Conservation (phyloP, 92 coral and sea anemone species). For the Palythoa heliodiscus region DNA sequence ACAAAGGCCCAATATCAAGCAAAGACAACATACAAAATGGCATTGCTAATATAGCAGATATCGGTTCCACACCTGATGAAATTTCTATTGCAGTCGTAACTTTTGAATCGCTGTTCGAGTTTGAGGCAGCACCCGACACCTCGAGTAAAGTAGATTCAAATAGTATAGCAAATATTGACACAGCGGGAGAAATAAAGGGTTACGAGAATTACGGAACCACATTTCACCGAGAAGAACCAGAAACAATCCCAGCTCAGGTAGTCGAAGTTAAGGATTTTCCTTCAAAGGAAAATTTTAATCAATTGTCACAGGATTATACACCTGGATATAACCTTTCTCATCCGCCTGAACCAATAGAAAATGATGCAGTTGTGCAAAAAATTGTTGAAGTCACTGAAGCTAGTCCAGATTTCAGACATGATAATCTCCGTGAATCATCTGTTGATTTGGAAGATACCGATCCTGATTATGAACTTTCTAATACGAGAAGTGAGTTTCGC, state of each 20-base stretch:
- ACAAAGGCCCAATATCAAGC: constrained; percentile 2
- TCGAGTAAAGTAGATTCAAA: background rate
- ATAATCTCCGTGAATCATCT: background rate
- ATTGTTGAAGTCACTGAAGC: background rate
- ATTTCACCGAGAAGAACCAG: background rate
- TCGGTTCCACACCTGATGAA: constrained; percentile 20
- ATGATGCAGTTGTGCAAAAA: background rate
- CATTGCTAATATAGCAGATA: background rate
- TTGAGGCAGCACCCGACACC: background rate
- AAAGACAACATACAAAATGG: background rate
- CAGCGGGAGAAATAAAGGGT: background rate
- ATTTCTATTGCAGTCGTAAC: constrained; percentile 42
- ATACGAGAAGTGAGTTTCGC: constrained; percentile 11
- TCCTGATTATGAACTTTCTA: constrained; percentile 24
- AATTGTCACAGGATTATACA: background rate
- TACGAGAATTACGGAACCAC: background rate
- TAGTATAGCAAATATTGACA: background rate
- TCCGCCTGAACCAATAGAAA: background rate
- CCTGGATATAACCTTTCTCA: background rate
- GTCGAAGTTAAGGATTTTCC: constrained; percentile 1
- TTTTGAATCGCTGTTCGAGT: constrained; percentile 9
- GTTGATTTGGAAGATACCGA: background rate
- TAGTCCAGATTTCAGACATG: background rate
- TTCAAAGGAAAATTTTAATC: background rate
- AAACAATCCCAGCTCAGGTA: background rate